These are phyloP conservation scores for Thera britannica DNA, from an alignment of 2,888 invertebrate species.

Conservation along the genomic window DNA sequence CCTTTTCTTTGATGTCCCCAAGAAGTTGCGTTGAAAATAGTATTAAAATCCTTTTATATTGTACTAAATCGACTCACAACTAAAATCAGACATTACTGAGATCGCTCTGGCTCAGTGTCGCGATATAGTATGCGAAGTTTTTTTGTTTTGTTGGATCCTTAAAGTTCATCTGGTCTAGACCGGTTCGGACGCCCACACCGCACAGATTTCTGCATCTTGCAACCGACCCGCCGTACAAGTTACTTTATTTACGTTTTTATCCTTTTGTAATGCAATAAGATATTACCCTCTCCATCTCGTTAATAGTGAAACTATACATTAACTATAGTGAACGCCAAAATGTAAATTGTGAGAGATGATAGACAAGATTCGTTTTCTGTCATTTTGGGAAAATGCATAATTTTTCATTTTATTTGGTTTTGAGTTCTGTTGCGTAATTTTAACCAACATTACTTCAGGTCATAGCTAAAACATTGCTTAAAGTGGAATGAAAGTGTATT, in stretches of 20 bases:
- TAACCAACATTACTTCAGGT: no score
- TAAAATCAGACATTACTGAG: slow-evolving; percentile 66
- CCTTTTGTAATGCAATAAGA: slow-evolving; percentile 75
- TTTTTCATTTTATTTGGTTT: no score
- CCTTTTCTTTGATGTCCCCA: slow-evolving; percentile 36
- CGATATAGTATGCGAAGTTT: slow-evolving; percentile 64
- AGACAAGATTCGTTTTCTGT: no score
- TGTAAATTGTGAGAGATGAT: no score
- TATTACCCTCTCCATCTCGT: slow-evolving; percentile 66
- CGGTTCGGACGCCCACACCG: slow-evolving; percentile 76
- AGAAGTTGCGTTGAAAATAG: slow-evolving; percentile 36
- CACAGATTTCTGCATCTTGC: slow-evolving; percentile 84
- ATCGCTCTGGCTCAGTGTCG: slow-evolving; percentile 67
- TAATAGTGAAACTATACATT: slow-evolving; percentile 67
- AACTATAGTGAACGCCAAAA: slow-evolving; percentile 11
- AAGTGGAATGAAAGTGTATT: no score
- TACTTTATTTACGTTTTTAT: slow-evolving; percentile 79
- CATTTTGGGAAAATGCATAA: no score
- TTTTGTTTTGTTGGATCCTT: slow-evolving; percentile 79
- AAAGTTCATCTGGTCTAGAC: slow-evolving; percentile 83
- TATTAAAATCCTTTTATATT: slow-evolving; percentile 44
- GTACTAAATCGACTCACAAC: slow-evolving; percentile 49
- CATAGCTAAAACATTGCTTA: no score
- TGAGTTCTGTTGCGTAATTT: no score
- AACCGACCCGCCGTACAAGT: slow-evolving; percentile 80